Evolutionary conservation across 1,140 invertebrate genomes (phyloP).

Genomic region (Oedothorax gibbosus): DNA sequence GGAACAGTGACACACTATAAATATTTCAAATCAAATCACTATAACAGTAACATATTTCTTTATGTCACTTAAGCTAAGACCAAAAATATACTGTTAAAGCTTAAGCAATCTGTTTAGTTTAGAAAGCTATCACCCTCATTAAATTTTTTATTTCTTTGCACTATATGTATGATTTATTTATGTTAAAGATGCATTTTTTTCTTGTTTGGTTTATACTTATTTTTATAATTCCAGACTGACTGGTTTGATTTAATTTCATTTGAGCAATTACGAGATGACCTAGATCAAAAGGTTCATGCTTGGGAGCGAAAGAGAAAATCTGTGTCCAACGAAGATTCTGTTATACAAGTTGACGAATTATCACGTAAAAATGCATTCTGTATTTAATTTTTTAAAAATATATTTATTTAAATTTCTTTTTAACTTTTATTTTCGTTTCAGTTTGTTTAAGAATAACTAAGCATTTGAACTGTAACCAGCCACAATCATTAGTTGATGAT

Average conservation of each 20-base stretch:
- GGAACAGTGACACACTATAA: too few relatives aligned
- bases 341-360: not conserved
- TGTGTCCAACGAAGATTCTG: not conserved
- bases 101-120: too few relatives aligned
- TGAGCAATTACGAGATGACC: slow-evolving; percentile 2
- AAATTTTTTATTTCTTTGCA: too few relatives aligned
- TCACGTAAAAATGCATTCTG: not conserved
- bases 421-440: not conserved
- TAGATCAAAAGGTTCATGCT: slow-evolving; percentile 29
- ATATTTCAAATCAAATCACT: too few relatives aligned
- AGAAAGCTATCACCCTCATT: too few relatives aligned
- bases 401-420: not conserved
- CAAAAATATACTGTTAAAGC: too few relatives aligned
- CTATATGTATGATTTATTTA: not conserved
- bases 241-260: slow-evolving; percentile 44
- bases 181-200: not conserved
- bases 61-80: too few relatives aligned
- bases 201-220: too few relatives aligned
- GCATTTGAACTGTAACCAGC: slow-evolving; percentile 11
- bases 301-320: slow-evolving; percentile 8
- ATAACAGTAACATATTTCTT: too few relatives aligned
- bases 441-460: not conserved
- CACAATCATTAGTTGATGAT: not conserved
- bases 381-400: not conserved
- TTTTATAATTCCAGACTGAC: slow-evolving; percentile 1